A percentile compares a stretch with the other conserved stretches of the same genome.
Evolutionary conservation across 2,888 invertebrate species (phyloP).

Genomic region (Acronicta leporina): DNA sequence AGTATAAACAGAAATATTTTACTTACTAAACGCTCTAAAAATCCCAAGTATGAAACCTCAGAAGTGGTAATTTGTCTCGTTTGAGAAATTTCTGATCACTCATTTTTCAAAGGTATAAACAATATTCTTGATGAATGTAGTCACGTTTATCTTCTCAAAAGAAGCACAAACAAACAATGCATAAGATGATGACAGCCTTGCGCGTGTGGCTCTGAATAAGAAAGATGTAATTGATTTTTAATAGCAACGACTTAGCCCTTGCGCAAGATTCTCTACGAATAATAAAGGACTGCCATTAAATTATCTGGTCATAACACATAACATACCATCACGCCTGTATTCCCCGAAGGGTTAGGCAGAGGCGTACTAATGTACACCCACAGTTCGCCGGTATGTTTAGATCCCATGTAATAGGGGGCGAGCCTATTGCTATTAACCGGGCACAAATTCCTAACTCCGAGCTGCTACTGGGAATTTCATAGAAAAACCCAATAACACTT

Average conservation of each 20-base stretch:
- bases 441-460: no score
- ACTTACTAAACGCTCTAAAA: no score
- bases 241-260: constrained; percentile 62
- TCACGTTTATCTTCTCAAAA: constrained; percentile 51
- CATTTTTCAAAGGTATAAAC: constrained; percentile 29
- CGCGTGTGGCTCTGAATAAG: constrained; percentile 39
- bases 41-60: neutral
- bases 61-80: constrained; percentile 16
- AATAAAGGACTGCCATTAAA: constrained; percentile 38
- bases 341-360: no score
- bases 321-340: no score
- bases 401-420: no score
- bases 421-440: no score
- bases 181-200: constrained; percentile 44
- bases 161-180: constrained; percentile 53
- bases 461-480: no score
- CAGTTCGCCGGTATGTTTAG: no score
- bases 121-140: constrained; percentile 28
- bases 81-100: constrained; percentile 11
- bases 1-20: no score
- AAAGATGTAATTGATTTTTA: constrained; percentile 71
- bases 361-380: no score
- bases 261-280: constrained; percentile 51
- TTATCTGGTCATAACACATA: constrained; percentile 34
- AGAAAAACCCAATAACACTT: no score